phyloP scores from a whole-genome alignment of 1,140 invertebrate genomes.

The Sinonovacula constricta region DNA sequence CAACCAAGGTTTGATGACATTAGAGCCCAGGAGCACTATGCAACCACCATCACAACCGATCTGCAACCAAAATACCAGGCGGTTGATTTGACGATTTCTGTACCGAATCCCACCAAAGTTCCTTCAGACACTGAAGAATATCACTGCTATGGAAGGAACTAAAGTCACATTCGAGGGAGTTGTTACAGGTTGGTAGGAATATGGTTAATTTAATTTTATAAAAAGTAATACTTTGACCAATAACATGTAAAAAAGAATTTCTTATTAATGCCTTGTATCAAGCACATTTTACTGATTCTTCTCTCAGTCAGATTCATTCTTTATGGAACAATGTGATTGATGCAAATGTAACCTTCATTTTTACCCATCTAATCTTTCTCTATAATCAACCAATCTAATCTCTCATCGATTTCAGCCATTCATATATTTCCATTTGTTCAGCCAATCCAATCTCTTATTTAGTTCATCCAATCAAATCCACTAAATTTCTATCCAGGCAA shows the following conservation, averaged over 20 bases:
- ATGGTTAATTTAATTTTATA: no score
- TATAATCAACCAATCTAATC: no score
- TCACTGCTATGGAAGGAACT: constrained; percentile 75
- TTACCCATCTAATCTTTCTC: no score
- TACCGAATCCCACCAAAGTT: constrained; percentile 89
- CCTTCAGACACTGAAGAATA: constrained; percentile 83
- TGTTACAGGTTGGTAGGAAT: constrained; percentile 89
- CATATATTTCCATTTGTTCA: neutral
- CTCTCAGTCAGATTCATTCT: no score
- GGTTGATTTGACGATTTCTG: constrained; percentile 74
- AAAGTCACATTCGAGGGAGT: constrained; percentile 97
- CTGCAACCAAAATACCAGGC: constrained; percentile 72
- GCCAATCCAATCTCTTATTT: neutral
- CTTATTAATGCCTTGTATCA: no score
- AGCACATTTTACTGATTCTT: no score
- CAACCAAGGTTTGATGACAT: constrained; percentile 55
- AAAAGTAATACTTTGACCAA: no score
- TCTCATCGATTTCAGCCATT: neutral
- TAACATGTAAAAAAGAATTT: no score
- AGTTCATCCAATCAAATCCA: neutral
- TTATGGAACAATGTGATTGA: no score
- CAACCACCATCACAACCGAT: constrained; percentile 70
- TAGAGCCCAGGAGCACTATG: constrained; percentile 61
- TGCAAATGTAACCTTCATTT: no score
- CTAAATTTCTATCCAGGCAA: constrained; percentile 82